Base-by-base conservation (phyloP, 2,113 vertebrate species). In the Diadophis punctatus region DNA sequence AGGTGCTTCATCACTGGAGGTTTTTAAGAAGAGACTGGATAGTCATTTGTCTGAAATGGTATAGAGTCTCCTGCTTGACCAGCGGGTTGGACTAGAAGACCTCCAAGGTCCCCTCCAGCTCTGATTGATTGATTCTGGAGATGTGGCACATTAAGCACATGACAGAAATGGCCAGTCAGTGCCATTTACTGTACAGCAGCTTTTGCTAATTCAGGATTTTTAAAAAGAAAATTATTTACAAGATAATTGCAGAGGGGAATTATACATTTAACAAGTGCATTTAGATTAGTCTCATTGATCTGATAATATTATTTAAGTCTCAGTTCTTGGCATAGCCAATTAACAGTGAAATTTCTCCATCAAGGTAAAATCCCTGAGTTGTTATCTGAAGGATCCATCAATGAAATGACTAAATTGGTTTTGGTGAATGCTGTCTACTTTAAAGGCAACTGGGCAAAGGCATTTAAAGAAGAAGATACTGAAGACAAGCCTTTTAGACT, bases 341-440 rank as follows among this genome's bases (percentile, higher is more conserved):
- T 25, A 4, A 18, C 80, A 58, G 12, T 89, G 27, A 52, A 90
- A 58, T n/a, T 51, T 92, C 49, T 10, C 7, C 5, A 39, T 52
- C 55, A 94, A 99, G 99, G 98, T 95, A 99, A 99, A 97, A 99
- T 99, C 94, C 97, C 97, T 95, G 98, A 99, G 63, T 95, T 99
- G n/a, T 95, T 99, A 88, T 96, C 97, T 34, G 87, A 96, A 53
- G 98, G 98, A 16, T 94, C 97, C 6, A n/a, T 99, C 0, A 1
- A 20, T 68, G 5, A 96, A 0, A 93, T 97, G 95, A 99, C 98
- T 0, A 98, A 96, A 53, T 91, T 99, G 87, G 98, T 98, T 56
- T 96, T 99, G 49, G 98, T 99, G 95, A 99, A 99, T 90, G 99
- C 99, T 22, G 97, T 99, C 95, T 99, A 99, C 95, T 99, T 99